Conservation (phyloP, 2,888 invertebrate species). For the Operophtera brumata region DNA sequence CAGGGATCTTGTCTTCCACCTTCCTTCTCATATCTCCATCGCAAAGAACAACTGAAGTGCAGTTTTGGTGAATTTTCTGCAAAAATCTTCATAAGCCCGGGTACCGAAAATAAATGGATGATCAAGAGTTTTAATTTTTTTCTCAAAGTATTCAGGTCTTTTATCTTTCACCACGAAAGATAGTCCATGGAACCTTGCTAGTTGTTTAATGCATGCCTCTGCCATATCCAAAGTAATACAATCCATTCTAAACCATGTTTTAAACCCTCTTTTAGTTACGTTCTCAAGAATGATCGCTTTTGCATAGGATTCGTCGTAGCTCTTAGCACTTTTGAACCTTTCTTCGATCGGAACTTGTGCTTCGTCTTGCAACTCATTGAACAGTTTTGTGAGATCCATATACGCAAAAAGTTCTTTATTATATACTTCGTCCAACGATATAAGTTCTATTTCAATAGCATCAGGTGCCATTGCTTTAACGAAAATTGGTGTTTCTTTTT, state of each 20-base stretch:
- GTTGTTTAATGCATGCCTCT: conserved; percentile 45
- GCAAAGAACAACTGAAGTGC: conserved; percentile 33
- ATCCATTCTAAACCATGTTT: conserved; percentile 44
- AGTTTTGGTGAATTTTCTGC: conserved; percentile 32
- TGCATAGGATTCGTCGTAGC: conserved; percentile 42
- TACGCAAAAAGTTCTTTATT: conserved; percentile 47
- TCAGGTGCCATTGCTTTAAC: conserved; percentile 43
- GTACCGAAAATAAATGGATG: conserved; percentile 30
- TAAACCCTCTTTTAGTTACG: conserved; percentile 47
- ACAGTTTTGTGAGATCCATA: conserved; percentile 45
- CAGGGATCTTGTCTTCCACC: conserved; percentile 32
- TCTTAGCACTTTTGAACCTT: conserved; percentile 46
- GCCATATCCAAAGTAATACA: conserved; percentile 48
- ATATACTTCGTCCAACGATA: conserved; percentile 39
- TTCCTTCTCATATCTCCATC: conserved; percentile 36
- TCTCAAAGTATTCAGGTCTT: conserved; percentile 45
- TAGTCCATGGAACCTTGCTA: conserved; percentile 58
- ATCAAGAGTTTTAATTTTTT: conserved; percentile 38
- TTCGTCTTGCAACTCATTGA: conserved; percentile 46
- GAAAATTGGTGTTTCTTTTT: conserved; percentile 51
- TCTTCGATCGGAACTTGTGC: conserved; percentile 44
- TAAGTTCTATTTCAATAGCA: conserved; percentile 26
- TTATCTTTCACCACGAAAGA: conserved; percentile 47
- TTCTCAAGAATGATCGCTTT: conserved; percentile 56
- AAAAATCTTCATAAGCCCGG: conserved; percentile 38